Evolutionary conservation across 2,888 invertebrate genomes (phyloP).

Genomic region (Andrena bucephala): DNA sequence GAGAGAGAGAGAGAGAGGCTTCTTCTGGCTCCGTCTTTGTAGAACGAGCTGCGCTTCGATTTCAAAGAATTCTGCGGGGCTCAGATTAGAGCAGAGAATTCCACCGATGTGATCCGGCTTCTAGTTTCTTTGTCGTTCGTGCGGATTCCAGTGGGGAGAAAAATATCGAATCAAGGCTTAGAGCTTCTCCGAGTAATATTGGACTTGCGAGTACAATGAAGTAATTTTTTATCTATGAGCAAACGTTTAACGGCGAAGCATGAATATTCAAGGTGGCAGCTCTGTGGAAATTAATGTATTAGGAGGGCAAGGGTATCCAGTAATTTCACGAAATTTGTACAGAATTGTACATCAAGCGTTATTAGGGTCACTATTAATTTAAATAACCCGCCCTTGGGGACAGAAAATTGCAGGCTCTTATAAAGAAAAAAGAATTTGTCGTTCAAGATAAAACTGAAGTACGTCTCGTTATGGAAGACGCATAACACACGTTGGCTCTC

Average conservation of each 20-base stretch:
- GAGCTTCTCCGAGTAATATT: neutral
- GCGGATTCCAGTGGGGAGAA: neutral
- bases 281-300: neutral
- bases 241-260: neutral
- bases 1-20: neutral
- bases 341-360: constrained; percentile 9
- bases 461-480: constrained; percentile 42
- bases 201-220: no score
- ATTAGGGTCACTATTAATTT: constrained; percentile 38
- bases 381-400: constrained; percentile 14
- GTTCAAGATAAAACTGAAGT: constrained; percentile 50
- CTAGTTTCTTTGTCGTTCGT: neutral
- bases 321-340: neutral
- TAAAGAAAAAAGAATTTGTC: constrained; percentile 45
- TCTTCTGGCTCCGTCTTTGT: neutral
- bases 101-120: neutral
- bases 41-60: neutral
- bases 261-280: neutral
- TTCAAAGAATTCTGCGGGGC: neutral
- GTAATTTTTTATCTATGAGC: neutral
- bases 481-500: constrained; percentile 1
- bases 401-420: constrained; percentile 31
- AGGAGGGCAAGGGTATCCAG: neutral
- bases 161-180: neutral
- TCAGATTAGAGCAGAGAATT: neutral